Conservation (phyloP, 1,140 invertebrate species). For the Drosophila arawakana region DNA sequence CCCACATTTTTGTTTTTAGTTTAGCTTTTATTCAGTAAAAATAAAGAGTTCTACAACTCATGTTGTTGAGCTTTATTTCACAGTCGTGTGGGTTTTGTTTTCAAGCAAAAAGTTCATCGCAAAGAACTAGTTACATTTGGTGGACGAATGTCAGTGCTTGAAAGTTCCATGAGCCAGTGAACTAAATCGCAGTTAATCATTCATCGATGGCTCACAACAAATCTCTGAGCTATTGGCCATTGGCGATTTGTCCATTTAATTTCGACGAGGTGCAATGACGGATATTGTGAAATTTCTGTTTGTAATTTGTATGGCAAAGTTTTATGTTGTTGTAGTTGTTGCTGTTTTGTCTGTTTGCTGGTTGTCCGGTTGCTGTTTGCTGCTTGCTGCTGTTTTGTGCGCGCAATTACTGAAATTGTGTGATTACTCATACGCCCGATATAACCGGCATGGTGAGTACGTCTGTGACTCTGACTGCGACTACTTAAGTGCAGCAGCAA, state of each 20-base stretch:
- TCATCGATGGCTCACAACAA: conserved; percentile 37
- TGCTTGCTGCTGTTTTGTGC: conserved; percentile 52
- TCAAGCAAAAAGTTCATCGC: not conserved
- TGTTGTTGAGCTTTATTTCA: too few relatives aligned
- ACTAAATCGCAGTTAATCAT: conserved; percentile 46
- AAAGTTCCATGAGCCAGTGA: conserved; percentile 37
- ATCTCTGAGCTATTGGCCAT: not conserved
- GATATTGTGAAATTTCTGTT: conserved; percentile 78
- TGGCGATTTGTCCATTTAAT: conserved; percentile 76
- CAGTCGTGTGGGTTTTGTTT: too few relatives aligned
- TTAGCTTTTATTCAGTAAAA: too few relatives aligned
- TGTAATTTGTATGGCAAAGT: conserved; percentile 73
- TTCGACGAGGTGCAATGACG: conserved; percentile 78
- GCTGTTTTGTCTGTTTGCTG: conserved; percentile 20
- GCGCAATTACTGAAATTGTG: conserved; percentile 80
- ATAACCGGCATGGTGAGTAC: conserved; percentile 71
- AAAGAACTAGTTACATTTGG: conserved; percentile 1
- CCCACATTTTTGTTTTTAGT: too few relatives aligned
- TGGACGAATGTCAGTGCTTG: not conserved
- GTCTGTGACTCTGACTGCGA: conserved; percentile 18
- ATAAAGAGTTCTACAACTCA: too few relatives aligned
- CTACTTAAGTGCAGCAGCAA: conserved; percentile 38
- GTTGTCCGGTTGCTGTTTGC: conserved; percentile 44
- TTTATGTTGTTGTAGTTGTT: conserved; percentile 32
- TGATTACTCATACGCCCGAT: conserved; percentile 80